A percentile compares a stretch with the other conserved stretches of the same genome.
These are phyloP conservation scores for Ctenoplectra terminalis DNA, from an alignment of 1,140 invertebrate genomes.

Conservation along the genomic window DNA sequence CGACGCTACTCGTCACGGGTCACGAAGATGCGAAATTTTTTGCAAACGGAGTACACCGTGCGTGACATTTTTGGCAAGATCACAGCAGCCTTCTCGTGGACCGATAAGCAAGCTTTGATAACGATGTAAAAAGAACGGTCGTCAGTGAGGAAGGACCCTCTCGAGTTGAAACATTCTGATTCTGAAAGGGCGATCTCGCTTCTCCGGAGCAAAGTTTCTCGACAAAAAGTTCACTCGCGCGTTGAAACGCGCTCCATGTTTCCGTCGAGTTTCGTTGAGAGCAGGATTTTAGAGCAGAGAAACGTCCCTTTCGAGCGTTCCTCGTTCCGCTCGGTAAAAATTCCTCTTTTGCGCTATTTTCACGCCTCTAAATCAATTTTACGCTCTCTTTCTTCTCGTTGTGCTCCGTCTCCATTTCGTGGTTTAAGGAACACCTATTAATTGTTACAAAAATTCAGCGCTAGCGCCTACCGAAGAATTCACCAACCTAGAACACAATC, in stretches of 20 bases:
- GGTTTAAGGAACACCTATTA: not conserved
- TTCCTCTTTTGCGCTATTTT: not conserved
- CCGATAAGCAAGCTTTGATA: not conserved
- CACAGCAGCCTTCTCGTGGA: not conserved
- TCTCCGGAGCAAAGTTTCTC: not conserved
- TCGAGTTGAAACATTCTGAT: not conserved
- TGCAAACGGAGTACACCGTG: not conserved
- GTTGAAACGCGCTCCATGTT: slow-evolving; percentile 1
- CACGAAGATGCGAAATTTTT: no score
- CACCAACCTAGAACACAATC: no score
- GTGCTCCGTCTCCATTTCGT: no score
- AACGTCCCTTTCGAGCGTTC: not conserved
- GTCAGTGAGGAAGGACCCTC: no score
- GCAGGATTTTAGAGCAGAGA: not conserved
- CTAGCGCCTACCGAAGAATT: not conserved
- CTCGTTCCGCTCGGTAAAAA: not conserved
- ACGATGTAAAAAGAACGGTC: not conserved
- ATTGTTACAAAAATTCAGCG: not conserved
- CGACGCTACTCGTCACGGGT: no score
- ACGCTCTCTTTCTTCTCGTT: not conserved
- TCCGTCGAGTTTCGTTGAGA: not conserved
- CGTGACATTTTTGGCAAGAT: not conserved
- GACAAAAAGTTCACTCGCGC: slow-evolving; percentile 6
- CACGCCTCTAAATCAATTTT: slow-evolving; percentile 5
- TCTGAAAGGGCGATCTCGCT: slow-evolving; percentile 17